A percentile compares a stretch with the other conserved stretches of the same genome.
These are phyloP conservation scores for Prostheceraeus crozeri DNA, from an alignment of 2,888 invertebrate genomes.

Conservation along the genomic window DNA sequence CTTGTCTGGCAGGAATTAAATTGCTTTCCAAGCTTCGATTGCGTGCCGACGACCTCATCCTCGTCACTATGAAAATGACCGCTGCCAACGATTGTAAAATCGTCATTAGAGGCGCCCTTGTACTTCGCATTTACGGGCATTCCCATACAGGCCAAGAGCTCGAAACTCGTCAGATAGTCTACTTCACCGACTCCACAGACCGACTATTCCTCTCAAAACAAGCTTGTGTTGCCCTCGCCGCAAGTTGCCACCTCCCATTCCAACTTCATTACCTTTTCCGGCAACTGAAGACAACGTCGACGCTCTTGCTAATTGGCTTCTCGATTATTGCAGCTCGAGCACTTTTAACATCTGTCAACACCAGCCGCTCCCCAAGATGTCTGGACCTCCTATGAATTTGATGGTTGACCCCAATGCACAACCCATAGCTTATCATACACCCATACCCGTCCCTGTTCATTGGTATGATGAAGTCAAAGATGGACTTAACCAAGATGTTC, in stretches of 20 bases:
- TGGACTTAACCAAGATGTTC: conserved; percentile 43
- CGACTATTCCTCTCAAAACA: conserved; percentile 41
- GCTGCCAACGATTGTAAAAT: conserved; percentile 44
- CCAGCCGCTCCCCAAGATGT: conserved; percentile 38
- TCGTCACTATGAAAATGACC: conserved; percentile 44
- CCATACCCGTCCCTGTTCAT: conserved; percentile 45
- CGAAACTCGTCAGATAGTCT: conserved; percentile 44
- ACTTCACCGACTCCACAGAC: conserved; percentile 44
- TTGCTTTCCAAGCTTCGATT: conserved; percentile 35
- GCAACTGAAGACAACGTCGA: conserved; percentile 35
- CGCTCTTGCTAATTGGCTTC: conserved; percentile 30
- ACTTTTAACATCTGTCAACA: conserved; percentile 41
- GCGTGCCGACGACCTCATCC: conserved; percentile 42
- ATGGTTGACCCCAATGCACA: conserved; percentile 38
- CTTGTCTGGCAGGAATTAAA: conserved; percentile 43
- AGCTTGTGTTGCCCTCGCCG: conserved; percentile 29
- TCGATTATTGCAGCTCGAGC: conserved; percentile 37
- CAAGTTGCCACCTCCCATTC: conserved; percentile 35
- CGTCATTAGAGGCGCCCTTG: conserved; percentile 43
- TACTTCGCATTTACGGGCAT: conserved; percentile 42
- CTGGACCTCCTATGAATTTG: conserved; percentile 37
- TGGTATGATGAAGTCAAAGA: conserved; percentile 44
- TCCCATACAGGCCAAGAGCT: conserved; percentile 16
- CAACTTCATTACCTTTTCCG: conserved; percentile 37
- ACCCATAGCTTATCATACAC: conserved; percentile 44